These are phyloP conservation scores for Pseudochaenichthys georgianus DNA, from an alignment of 2,797 vertebrate species.

Conservation along the genomic window DNA sequence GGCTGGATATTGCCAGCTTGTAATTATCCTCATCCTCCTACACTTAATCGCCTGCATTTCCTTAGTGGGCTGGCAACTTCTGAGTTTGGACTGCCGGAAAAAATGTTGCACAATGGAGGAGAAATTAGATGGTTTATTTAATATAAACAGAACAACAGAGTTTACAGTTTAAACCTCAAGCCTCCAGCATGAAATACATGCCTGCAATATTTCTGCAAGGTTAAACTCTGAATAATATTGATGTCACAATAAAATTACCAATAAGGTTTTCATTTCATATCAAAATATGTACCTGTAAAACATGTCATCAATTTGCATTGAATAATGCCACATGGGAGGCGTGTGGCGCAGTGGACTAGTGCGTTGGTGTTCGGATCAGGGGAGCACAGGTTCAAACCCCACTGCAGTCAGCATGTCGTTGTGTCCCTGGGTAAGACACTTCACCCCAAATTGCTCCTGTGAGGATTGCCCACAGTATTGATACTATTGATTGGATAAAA, in stretches of 20 bases:
- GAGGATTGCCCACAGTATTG: no score
- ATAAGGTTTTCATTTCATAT: neutral
- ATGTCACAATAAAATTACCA: neutral
- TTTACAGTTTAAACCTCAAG: neutral
- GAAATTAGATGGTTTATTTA: constrained; percentile 19
- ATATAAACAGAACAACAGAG: constrained; percentile 26
- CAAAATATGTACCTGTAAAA: neutral
- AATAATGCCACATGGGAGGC: no score
- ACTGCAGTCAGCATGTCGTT: no score
- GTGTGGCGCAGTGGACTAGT: no score
- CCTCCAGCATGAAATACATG: constrained; percentile 7
- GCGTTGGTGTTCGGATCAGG: no score
- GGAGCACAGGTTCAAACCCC: no score
- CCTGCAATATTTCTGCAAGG: neutral
- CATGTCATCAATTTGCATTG: neutral
- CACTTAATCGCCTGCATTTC: constrained; percentile 55
- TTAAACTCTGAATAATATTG: neutral
- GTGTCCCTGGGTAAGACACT: no score
- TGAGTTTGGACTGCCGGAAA: constrained; percentile 45
- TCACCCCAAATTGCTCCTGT: no score
- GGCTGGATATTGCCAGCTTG: constrained; percentile 58
- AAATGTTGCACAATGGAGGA: constrained; percentile 26
- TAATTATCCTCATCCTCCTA: constrained; percentile 68
- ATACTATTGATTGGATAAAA: no score
- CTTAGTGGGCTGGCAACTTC: constrained; percentile 49